Base-by-base conservation (phyloP, 2,797 vertebrate species). In the Diplodus sargus region DNA sequence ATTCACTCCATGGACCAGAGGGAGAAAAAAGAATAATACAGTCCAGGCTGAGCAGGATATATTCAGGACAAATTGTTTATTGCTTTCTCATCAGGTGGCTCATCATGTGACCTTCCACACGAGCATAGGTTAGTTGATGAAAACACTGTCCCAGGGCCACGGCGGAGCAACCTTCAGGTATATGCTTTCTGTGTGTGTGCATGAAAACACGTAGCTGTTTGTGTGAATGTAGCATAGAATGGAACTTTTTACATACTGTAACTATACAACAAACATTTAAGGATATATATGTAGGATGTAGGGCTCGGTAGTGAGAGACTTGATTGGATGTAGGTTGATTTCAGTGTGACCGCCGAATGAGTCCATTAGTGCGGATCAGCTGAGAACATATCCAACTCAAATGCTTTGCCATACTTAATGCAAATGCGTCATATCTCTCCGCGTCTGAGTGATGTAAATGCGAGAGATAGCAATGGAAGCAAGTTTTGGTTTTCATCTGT, bases 401-500 rank as follows among this genome's bases (percentile, higher is more conserved):
- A 10, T 34, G 18, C n/a, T 71, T 10, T 42, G 48, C 42, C 22
- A 52, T 23, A 39, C 25, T 16, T 12, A 4, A 25, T 7, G 1
- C 22, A 42, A 54, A 75, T 12, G 3, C 10, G 0, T 42, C 17
- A 25, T 7, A 16, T 58, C 0, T 49, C 43, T 25, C 10, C 22
- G 59, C 42, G 53, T 25, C 25, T 23, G 25, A 42, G 12, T 58
- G 45, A 66, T 12, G 45, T 20, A 60, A 47, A 23, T 47, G 48
- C 16, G 25, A 39, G 22, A 63, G 52, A 39, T 20, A 59, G 45
- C 8, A 39, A 52, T 11, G 13, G 52, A 70, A 45, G n/a, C n/a
- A 45, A 25, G 23, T 34, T 49, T 39, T 69, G 61, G 42, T 34
- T 74, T 78, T 73, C 34, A 61, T 56, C 56, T 25, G 51, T 23